These are phyloP conservation scores for Piscicola geometra DNA, from an alignment of 2,888 invertebrate genomes.

Conservation along the genomic window DNA sequence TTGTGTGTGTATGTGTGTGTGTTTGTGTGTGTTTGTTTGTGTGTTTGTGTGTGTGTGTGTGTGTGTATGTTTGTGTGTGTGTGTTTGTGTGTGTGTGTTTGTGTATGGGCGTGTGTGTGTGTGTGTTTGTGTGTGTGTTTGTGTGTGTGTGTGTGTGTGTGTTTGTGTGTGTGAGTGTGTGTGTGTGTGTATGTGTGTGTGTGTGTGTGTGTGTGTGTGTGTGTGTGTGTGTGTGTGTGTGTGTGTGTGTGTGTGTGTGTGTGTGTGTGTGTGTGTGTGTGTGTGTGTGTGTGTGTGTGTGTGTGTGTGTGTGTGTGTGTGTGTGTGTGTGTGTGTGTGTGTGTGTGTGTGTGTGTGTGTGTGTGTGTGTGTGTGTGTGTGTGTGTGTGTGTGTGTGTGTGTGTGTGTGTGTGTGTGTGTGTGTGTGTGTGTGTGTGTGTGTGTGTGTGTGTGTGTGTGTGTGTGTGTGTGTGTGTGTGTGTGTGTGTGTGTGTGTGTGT, in stretches of 20 bases:
- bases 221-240: not conserved
- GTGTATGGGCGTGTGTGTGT: no score
- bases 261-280: conserved; percentile 5
- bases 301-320: conserved; percentile 10
- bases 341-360: not conserved
- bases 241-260: not conserved
- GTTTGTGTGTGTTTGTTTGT: no score
- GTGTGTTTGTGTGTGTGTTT: not conserved
- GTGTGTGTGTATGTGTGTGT: no score
- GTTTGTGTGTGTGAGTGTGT: no score
- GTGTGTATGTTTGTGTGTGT: no score
- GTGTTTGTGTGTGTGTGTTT: no score
- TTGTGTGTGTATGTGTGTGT: no score
- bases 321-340: conserved; percentile 5
- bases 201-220: no score
- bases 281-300: not conserved
- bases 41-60: no score
- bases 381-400: not conserved
- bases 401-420: conserved; percentile 12
- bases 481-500: conserved; percentile 10
- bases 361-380: not conserved
- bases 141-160: no score
- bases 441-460: not conserved
- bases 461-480: conserved; percentile 24
- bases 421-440: conserved; percentile 19